Evolutionary conservation across 2,797 vertebrate genomes (phyloP).

Genomic region (Australoheros facetus): DNA sequence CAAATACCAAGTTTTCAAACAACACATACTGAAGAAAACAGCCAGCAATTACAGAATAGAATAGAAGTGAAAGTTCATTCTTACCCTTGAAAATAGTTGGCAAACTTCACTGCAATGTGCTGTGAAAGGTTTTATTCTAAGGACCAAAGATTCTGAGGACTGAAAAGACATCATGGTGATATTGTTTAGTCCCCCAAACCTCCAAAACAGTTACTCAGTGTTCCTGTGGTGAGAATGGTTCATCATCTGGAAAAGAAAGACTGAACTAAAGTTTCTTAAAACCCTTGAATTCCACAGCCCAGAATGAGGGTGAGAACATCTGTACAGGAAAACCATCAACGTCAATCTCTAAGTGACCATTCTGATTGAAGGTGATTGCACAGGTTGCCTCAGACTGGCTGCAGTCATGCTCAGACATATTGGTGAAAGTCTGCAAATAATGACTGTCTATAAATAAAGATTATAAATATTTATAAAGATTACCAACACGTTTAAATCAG

Average conservation of each 20-base stretch:
- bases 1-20: slow-evolving; percentile 31
- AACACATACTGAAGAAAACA: neutral
- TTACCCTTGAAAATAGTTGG: neutral
- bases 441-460: too few relatives aligned
- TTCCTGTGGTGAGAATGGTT: neutral
- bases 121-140: too few relatives aligned
- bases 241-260: neutral
- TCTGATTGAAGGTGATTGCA: neutral
- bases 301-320: neutral
- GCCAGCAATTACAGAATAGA: neutral
- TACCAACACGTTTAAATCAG: too few relatives aligned
- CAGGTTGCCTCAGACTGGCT: neutral
- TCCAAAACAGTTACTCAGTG: neutral
- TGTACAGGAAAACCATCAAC: neutral
- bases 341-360: neutral
- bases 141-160: neutral
- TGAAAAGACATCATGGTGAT: neutral
- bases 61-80: neutral
- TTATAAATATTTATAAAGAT: too few relatives aligned
- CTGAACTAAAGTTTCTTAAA: neutral
- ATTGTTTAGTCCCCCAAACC: neutral
- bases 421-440: too few relatives aligned
- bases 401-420: too few relatives aligned
- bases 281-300: neutral
- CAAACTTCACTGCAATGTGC: neutral